phyloP scores from a whole-genome alignment of 2,888 invertebrate species.

The Cybosia mesomella region DNA sequence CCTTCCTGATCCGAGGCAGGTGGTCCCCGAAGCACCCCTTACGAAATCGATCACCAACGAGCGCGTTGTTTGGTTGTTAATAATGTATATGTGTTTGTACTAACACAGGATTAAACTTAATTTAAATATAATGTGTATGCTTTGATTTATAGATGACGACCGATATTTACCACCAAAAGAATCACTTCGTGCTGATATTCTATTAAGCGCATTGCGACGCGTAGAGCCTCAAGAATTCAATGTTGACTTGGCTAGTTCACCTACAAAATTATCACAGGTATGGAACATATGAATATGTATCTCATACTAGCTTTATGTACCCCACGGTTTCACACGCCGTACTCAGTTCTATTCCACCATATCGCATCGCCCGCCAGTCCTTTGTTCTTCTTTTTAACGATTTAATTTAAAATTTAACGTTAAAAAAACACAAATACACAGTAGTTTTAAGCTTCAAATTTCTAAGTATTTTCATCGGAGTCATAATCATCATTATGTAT shows the following conservation, averaged over 20 bases:
- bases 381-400: no score
- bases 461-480: no score
- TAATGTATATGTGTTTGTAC: no score
- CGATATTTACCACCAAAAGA: constrained; percentile 79
- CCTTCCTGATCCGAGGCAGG: no score
- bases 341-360: neutral
- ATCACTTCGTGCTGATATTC: constrained; percentile 73
- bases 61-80: no score
- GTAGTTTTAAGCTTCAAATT: no score
- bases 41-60: no score
- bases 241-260: constrained; percentile 67
- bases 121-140: neutral
- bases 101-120: neutral
- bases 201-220: constrained; percentile 73
- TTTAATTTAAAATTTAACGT: no score
- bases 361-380: neutral
- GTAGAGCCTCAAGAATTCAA: constrained; percentile 76
- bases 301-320: no score
- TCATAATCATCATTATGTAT: no score
- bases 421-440: no score
- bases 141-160: constrained; percentile 69
- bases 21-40: no score
- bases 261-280: constrained; percentile 71
- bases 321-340: neutral
- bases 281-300: neutral